Conservation (phyloP, 2,113 vertebrate genomes). For the Pluvianellus socialis region DNA sequence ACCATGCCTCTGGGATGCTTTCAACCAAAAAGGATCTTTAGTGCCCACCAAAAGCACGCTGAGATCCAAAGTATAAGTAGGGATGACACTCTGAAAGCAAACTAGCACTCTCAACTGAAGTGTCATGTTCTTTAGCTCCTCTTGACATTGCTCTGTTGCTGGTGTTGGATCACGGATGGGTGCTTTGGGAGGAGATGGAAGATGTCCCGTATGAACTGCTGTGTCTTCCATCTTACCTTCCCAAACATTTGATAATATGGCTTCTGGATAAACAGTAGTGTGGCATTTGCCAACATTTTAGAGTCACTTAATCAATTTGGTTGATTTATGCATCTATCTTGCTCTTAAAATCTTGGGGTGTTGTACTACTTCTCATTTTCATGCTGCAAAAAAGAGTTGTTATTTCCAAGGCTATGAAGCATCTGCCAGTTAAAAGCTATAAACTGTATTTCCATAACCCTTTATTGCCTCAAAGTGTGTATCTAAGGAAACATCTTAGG, state of each 20-base stretch:
- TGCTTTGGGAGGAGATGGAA: not conserved
- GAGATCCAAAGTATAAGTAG: not conserved
- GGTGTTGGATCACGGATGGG: not conserved
- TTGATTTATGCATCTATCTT: not conserved
- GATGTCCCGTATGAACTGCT: not conserved
- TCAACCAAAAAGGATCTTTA: not conserved
- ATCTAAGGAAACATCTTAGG: not conserved
- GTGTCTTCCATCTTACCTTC: rapidly evolving
- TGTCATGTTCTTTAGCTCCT: not conserved
- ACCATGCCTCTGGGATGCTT: not conserved
- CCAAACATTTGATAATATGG: not conserved
- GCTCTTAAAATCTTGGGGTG: not conserved
- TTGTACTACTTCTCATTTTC: not conserved
- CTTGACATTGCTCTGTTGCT: not conserved
- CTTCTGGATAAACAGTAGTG: not conserved
- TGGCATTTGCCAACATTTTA: not conserved
- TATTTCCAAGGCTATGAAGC: not conserved
- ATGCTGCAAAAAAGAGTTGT: not conserved
- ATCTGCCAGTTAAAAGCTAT: not conserved
- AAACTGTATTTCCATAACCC: not conserved
- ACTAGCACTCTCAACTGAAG: not conserved
- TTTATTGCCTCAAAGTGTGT: not conserved
- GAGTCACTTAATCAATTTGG: not conserved
- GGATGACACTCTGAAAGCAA: not conserved
- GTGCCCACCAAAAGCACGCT: not conserved